Percentiles rank a stretch among this genome's conserved stretches.
Evolutionary conservation across 2,888 invertebrate species (phyloP).

Genomic region (Catocala sponsa): DNA sequence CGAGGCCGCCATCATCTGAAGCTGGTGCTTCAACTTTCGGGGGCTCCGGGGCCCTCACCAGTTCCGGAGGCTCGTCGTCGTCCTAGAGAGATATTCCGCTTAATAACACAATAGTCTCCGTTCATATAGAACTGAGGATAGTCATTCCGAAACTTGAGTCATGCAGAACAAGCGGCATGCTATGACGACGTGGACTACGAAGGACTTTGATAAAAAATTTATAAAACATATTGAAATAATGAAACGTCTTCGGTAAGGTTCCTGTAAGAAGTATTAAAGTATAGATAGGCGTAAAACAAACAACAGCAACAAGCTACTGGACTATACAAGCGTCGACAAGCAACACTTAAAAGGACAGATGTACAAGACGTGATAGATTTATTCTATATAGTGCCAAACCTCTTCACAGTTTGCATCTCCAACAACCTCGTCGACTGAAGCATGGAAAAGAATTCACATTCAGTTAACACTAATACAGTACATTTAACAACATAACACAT

Average conservation of each 20-base stretch:
- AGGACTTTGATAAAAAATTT: conserved; percentile 18
- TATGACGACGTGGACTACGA: conserved; percentile 47
- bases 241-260: conserved; percentile 12
- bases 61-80: conserved; percentile 57
- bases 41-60: conserved; percentile 55
- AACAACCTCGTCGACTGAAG: conserved; percentile 83
- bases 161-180: conserved; percentile 52
- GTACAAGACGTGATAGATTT: conserved; percentile 47
- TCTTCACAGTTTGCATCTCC: conserved; percentile 78
- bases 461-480: conserved; percentile 31
- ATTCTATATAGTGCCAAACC: conserved; percentile 75
- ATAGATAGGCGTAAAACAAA: conserved; percentile 44
- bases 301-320: conserved; percentile 61
- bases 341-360: conserved; percentile 47
- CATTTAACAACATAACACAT: conserved; percentile 1
- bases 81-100: conserved; percentile 39
- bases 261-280: conserved; percentile 22
- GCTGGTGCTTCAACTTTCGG: conserved; percentile 77
- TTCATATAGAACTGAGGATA: conserved; percentile 19
- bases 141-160: conserved; percentile 31
- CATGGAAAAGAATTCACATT: conserved; percentile 74
- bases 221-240: conserved; percentile 6
- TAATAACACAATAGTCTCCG: conserved; percentile 6
- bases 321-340: conserved; percentile 61
- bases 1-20: conserved; percentile 90